Percentiles rank a stretch among this genome's conserved stretches.
Conservation (phyloP, 1,140 invertebrate genomes). For the Drosophila murphyi region DNA sequence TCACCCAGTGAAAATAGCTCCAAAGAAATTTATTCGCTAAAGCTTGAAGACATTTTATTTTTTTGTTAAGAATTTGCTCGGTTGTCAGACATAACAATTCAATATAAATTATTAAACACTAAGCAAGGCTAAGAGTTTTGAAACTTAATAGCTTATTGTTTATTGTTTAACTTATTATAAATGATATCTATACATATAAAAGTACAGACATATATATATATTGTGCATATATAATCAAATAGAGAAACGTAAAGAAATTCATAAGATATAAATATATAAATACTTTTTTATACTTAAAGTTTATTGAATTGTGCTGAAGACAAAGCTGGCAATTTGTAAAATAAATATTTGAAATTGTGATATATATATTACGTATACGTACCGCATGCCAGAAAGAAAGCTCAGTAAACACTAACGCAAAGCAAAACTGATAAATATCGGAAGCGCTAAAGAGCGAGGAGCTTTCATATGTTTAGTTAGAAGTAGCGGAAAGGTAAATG, state of each 20-base stretch:
- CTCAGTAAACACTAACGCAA: conserved; percentile 31
- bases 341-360: conserved; percentile 18
- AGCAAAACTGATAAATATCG: conserved; percentile 34
- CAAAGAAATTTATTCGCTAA: conserved; percentile 14
- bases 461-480: conserved; percentile 37
- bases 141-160: neutral
- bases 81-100: conserved; percentile 15
- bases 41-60: conserved; percentile 16
- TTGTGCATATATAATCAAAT: neutral
- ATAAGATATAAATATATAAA: neutral
- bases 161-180: too few relatives aligned
- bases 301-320: neutral
- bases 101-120: conserved; percentile 15
- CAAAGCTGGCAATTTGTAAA: conserved; percentile 1
- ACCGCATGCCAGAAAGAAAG: conserved; percentile 44
- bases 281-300: neutral
- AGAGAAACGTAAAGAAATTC: neutral
- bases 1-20: conserved; percentile 36
- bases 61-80: conserved; percentile 7
- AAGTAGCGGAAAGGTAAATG: neutral
- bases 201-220: too few relatives aligned
- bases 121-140: neutral
- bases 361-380: conserved; percentile 72
- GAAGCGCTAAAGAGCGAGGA: conserved; percentile 36
- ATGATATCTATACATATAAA: neutral